phyloP scores from a whole-genome alignment of 1,140 invertebrate species.

The Drosophila insularis region DNA sequence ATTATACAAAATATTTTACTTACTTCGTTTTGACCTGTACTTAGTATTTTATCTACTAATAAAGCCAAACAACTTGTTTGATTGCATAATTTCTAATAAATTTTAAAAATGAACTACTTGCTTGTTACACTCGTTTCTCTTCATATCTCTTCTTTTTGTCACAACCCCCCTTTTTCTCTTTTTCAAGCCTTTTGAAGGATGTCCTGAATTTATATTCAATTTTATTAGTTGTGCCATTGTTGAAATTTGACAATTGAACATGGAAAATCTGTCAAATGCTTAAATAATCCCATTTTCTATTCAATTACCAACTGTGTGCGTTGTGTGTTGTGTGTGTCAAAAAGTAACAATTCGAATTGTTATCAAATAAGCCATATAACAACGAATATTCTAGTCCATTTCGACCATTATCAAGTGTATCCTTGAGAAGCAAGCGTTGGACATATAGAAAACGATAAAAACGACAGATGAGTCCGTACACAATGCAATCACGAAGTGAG shows the following conservation, averaged over 20 bases:
- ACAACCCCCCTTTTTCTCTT: neutral
- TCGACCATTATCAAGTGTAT: constrained; percentile 65
- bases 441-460: constrained; percentile 63
- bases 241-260: constrained; percentile 7
- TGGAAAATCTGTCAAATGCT: constrained; percentile 6
- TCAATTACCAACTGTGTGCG: constrained; percentile 34
- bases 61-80: too few relatives aligned
- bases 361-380: constrained; percentile 52
- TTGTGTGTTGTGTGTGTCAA: constrained; percentile 9
- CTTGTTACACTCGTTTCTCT: neutral
- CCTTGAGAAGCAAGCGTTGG: constrained; percentile 41
- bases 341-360: constrained; percentile 44
- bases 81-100: neutral
- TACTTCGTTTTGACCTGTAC: too few relatives aligned
- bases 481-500: constrained; percentile 10
- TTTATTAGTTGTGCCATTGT: constrained; percentile 5
- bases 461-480: constrained; percentile 54
- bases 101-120: neutral
- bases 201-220: neutral
- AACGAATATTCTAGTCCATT: constrained; percentile 57
- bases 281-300: constrained; percentile 37
- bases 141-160: too few relatives aligned
- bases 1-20: too few relatives aligned
- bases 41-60: too few relatives aligned
- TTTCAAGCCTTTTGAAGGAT: neutral